Evolutionary conservation across 2,888 invertebrate species (phyloP), one percentile per base, ranked within the genome.

Genomic region (Chirona hameri): DNA sequence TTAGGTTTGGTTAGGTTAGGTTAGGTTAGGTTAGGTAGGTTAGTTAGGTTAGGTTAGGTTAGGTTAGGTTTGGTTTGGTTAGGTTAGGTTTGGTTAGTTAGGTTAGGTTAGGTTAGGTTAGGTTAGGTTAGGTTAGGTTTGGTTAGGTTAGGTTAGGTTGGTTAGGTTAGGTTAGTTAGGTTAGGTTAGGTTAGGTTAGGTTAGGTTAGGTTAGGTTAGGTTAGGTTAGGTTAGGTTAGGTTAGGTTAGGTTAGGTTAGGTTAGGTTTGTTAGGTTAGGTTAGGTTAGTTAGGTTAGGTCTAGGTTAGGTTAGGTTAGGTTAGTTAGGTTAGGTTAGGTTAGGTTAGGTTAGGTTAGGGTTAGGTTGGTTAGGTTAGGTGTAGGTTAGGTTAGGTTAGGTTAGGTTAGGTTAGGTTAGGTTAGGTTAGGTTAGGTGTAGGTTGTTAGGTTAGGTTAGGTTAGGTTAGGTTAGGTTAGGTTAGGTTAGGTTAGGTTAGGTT

Each of bases 371-470:
- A n/a, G n/a, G n/a, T n/a, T n/a, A n/a, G n/a, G n/a, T n/a, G 46
- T 82, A 80, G 84, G 83, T 85, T 84, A 83, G 83, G 84, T 84
- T 84, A 85, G 84, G 84, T 84, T 84, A 83, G 81, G 84, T 83
- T 84, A 83, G 83, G 85, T 84, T 85, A 85, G 85, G 85, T 83
- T 84, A 82, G 84, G 85, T 84, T 85, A 82, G 85, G 85, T 84
- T 85, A 83, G 84, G 84, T 84, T 85, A 81, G 84, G n/a, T n/a
- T n/a, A n/a, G n/a, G n/a, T n/a, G 85, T 83, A 55, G 69, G 85
- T 81, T 85, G 85, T 85, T 85, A 84, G 85, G 84, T 83, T 69
- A 69, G 69, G 69, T 69, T 69, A 69, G 29, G 69, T 69, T 69
- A 69, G 69, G 69, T 69, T 69, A 69, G 69, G 69, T 69, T 69